Evolutionary conservation across 2,113 vertebrate species (phyloP).

Genomic region (Vulpes vulpes): DNA sequence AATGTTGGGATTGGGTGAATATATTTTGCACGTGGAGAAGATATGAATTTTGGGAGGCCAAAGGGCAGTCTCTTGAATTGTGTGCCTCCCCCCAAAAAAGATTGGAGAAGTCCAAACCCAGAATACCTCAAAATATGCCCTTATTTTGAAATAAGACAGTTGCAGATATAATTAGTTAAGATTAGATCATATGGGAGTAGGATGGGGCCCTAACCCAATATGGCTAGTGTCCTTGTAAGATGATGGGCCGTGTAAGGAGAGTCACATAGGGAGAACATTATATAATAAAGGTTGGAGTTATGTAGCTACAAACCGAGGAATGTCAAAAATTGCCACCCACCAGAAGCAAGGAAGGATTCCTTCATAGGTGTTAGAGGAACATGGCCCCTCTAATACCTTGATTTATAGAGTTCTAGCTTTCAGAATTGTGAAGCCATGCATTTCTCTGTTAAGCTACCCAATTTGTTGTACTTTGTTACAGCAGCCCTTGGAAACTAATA

Average conservation of each 20-base stretch:
- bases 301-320: neutral
- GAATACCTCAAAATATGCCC: neutral
- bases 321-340: neutral
- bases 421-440: neutral
- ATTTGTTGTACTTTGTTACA: neutral
- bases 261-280: neutral
- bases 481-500: neutral
- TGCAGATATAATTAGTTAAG: neutral
- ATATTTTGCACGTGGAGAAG: neutral
- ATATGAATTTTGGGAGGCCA: neutral
- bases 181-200: neutral
- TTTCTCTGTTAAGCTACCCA: neutral
- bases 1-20: neutral
- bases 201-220: neutral
- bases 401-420: neutral
- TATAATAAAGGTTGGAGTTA: neutral
- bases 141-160: neutral
- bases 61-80: neutral
- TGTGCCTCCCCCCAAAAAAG: too few relatives aligned
- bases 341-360: neutral
- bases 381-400: neutral
- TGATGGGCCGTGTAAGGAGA: neutral
- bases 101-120: neutral
- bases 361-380: neutral
- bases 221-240: neutral